Conservation (phyloP, 2,888 invertebrate genomes). For the Odontothrips loti region DNA sequence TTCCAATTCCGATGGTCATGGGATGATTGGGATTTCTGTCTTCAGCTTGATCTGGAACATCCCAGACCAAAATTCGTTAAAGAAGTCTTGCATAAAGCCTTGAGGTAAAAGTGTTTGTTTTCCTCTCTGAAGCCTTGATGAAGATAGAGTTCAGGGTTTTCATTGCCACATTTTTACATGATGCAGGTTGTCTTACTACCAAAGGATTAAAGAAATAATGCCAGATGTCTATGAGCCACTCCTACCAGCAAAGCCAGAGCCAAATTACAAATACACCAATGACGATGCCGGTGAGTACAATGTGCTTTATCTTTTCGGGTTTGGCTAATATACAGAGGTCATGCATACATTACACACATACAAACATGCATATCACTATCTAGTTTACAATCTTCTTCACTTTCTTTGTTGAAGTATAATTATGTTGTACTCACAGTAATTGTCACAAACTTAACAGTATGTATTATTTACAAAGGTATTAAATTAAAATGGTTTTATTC, state of each 20-base stretch:
- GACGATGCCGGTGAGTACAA: slow-evolving; percentile 76
- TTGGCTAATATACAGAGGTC: background rate
- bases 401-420: too few species aligned
- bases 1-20: slow-evolving; percentile 99
- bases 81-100: slow-evolving; percentile 84
- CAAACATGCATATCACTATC: too few species aligned
- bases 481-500: background rate
- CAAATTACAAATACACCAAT: slow-evolving; percentile 84
- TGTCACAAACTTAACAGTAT: background rate
- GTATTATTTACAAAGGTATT: background rate
- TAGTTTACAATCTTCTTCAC: too few species aligned
- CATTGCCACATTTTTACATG: slow-evolving; percentile 39
- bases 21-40: slow-evolving; percentile 90
- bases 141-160: background rate
- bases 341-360: background rate
- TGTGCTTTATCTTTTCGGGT: slow-evolving; percentile 35
- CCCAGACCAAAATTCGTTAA: slow-evolving; percentile 92
- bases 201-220: slow-evolving; percentile 87
- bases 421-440: too few species aligned
- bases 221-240: slow-evolving; percentile 80
- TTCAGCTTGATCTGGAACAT: slow-evolving; percentile 78
- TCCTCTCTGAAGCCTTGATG: background rate
- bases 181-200: slow-evolving; percentile 82
- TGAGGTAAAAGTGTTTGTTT: slow-evolving; percentile 61
- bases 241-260: slow-evolving; percentile 79